phyloP scores from a whole-genome alignment of 2,113 vertebrate genomes.

The Phaetusa simplex region DNA sequence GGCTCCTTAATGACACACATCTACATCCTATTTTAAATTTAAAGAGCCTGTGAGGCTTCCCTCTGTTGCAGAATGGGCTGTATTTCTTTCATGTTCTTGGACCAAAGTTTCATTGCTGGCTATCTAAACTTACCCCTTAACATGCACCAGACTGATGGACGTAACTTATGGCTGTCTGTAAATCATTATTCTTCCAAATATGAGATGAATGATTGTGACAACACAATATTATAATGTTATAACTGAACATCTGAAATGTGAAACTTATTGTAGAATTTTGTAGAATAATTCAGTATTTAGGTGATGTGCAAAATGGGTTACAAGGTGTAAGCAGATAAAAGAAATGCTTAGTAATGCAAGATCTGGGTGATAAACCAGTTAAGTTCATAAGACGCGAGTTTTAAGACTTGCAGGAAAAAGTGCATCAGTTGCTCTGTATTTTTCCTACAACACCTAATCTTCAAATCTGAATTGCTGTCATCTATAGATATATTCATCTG shows the following conservation, averaged over 20 bases:
- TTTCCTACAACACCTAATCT: not conserved
- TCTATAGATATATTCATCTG: not conserved
- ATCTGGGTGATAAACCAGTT: not conserved
- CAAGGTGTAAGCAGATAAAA: not conserved
- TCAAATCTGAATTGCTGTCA: not conserved
- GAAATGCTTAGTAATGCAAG: not conserved
- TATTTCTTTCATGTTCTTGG: not conserved
- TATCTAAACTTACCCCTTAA: not conserved
- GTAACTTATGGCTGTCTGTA: not conserved
- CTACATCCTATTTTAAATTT: not conserved
- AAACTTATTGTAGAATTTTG: not conserved
- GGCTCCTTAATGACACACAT: not conserved
- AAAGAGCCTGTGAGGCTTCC: not conserved
- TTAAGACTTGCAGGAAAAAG: not conserved
- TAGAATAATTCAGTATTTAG: not conserved
- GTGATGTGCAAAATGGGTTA: not conserved
- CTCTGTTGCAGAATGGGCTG: not conserved
- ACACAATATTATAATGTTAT: not conserved
- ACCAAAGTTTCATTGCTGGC: not conserved
- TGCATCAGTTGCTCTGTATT: not conserved
- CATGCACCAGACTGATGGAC: not conserved
- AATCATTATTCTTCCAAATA: not conserved
- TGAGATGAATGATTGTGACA: not conserved
- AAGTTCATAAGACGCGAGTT: not conserved
- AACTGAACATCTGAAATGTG: not conserved